Evolutionary conservation across 2,888 invertebrate species (phyloP).

Genomic region (Phasia obesa): DNA sequence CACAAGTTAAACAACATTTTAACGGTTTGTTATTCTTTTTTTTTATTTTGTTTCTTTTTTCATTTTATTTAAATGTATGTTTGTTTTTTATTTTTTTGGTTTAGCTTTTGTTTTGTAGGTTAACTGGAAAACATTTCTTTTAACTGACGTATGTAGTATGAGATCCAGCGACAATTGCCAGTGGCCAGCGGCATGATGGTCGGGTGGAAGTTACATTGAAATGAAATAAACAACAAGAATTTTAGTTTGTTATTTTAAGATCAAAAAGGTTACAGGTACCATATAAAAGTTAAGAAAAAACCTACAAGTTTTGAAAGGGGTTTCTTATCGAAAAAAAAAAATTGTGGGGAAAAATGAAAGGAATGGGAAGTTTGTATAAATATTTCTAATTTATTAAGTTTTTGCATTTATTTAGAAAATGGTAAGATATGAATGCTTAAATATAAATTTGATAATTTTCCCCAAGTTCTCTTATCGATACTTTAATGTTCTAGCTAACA

Average conservation of each 20-base stretch:
- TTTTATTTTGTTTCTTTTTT: conserved; percentile 11
- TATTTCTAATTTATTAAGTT: no score
- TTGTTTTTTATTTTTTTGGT: conserved; percentile 25
- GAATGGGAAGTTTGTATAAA: neutral
- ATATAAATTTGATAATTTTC: no score
- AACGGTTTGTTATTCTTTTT: conserved; percentile 63
- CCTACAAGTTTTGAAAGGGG: conserved; percentile 14
- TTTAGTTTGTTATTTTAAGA: conserved; percentile 59
- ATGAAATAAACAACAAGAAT: conserved; percentile 57
- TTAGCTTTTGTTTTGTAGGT: conserved; percentile 29
- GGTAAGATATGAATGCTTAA: no score
- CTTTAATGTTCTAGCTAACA: no score
- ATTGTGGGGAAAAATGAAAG: neutral
- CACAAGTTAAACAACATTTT: conserved; percentile 72
- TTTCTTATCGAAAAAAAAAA: neutral
- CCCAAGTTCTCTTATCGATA: no score
- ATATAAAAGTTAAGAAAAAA: conserved; percentile 27
- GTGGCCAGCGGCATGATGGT: conserved; percentile 25
- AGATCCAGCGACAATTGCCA: conserved; percentile 4
- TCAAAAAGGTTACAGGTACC: conserved; percentile 70
- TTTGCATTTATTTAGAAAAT: no score
- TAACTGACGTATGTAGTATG: conserved; percentile 30
- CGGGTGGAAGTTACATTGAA: conserved; percentile 46
- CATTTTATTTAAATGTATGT: conserved; percentile 11
- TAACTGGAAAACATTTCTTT: conserved; percentile 53